These are phyloP conservation scores for Pachypeltis micranthus DNA, from an alignment of 1,140 invertebrate genomes.

Conservation along the genomic window DNA sequence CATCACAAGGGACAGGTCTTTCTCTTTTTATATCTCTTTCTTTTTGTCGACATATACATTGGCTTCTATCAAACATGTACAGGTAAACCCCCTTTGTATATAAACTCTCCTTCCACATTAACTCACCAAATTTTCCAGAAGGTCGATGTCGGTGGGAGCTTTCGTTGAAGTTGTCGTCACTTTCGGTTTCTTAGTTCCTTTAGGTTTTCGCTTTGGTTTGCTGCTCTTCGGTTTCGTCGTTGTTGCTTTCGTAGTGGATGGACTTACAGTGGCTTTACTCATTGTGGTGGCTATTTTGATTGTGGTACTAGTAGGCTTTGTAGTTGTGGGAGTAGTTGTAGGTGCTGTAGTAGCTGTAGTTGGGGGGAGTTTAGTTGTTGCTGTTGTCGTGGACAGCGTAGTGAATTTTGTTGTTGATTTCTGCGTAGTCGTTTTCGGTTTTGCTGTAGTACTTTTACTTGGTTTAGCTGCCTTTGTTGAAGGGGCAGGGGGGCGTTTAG, in stretches of 20 bases:
- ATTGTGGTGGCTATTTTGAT: too few species aligned
- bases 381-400: not conserved
- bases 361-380: not conserved
- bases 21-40: too few species aligned
- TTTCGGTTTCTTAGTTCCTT: slow-evolving; percentile 10
- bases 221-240: not conserved
- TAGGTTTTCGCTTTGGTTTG: slow-evolving; percentile 18
- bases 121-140: slow-evolving; percentile 25
- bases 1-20: too few species aligned
- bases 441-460: too few species aligned
- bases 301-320: not conserved
- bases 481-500: too few species aligned
- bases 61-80: too few species aligned
- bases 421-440: slow-evolving; percentile 13
- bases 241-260: slow-evolving; percentile 6
- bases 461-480: too few species aligned
- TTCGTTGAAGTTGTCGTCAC: slow-evolving; percentile 8
- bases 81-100: too few species aligned
- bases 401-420: slow-evolving; percentile 15
- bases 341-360: slow-evolving; percentile 6
- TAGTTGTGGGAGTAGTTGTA: slow-evolving; percentile 13
- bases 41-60: too few species aligned
- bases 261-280: not conserved
- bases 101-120: too few species aligned
- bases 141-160: slow-evolving; percentile 19